These are phyloP conservation scores for Scaptomyza tumidula DNA, from an alignment of 2,888 invertebrate genomes.

Conservation along the genomic window DNA sequence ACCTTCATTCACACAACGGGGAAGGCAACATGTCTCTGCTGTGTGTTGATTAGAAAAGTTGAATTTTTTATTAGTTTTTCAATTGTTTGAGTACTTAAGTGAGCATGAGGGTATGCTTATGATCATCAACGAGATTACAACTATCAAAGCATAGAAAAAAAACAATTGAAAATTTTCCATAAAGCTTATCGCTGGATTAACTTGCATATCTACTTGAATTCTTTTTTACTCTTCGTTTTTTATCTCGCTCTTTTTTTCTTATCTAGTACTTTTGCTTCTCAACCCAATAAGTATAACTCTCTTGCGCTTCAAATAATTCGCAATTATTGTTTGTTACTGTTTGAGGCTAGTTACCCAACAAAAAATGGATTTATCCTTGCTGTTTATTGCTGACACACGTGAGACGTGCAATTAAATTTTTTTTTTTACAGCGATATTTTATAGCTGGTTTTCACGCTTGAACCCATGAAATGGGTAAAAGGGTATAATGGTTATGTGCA, in stretches of 20 bases:
- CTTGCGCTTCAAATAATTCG: conserved; percentile 9
- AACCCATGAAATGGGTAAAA: too few relatives aligned
- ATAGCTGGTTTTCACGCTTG: too few relatives aligned
- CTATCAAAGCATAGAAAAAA: not conserved
- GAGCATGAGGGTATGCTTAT: conserved; percentile 20
- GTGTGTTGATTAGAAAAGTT: conserved; percentile 66
- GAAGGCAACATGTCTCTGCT: not conserved
- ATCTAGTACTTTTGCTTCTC: not conserved
- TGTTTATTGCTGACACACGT: too few relatives aligned
- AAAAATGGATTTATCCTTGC: not conserved
- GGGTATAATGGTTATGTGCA: too few relatives aligned
- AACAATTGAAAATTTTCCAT: conserved; percentile 12
- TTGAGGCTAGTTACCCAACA: not conserved
- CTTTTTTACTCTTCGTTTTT: not conserved
- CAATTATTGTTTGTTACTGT: conserved; percentile 4
- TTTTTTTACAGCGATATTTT: too few relatives aligned
- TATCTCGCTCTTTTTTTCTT: not conserved
- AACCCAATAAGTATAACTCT: not conserved
- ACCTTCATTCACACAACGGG: not conserved
- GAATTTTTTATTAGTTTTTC: conserved; percentile 58
- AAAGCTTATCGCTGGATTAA: not conserved
- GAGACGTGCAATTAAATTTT: too few relatives aligned
- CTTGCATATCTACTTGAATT: not conserved
- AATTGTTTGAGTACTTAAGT: conserved; percentile 44
- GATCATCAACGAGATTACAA: conserved; percentile 26